Evolutionary conservation across 2,797 vertebrate species (phyloP), one percentile per base, ranked within the genome.

Genomic region (Lophius americanus): DNA sequence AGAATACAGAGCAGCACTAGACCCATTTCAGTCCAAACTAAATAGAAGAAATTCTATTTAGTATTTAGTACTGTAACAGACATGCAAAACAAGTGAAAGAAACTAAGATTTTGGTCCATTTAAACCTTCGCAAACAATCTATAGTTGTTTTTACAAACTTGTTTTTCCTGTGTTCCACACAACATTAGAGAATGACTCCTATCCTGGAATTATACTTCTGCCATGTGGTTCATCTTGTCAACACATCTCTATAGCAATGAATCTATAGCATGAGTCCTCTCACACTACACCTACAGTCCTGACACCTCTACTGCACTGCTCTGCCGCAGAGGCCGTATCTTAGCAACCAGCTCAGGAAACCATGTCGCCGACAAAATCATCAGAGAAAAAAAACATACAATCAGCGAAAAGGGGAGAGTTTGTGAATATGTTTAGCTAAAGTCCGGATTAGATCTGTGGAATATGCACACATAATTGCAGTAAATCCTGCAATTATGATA

Each of bases 291-390:
- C 77, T 86, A 76, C 86, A 94, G 91, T 90, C 88, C 89, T 93
- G 92, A 96, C 93, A 94, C 94, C 93, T 93, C 84, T 89, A 73
- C 79, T 88, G 92, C 92, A 91, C 80, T 44, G 88, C 89, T 93
- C 94, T 94, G 94, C 88, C 50, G 93, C 92, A 93, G 90, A 93
- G 92, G 83, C 94, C 90, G 96, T 95, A 96, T 80, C 97, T 93
- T 96, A 95, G 97, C 96, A 98, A 99, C 97, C 90, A 39, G 75
- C 83, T 83, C 90, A 88, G 93, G 91, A 93, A 95, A 95, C 76
- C 89, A 85, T 86, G 93, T 96, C 92, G 85, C 94, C 94, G 96
- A 79, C 91, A 95, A 95, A 95, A 96, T 93, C 67, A 76, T 64
- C 42, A 52, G 47, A 76, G 90, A 3, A 4, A 5, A 5, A 14